Evolutionary conservation across 2,888 invertebrate genomes (phyloP).

Genomic region (Uropetala carovei): DNA sequence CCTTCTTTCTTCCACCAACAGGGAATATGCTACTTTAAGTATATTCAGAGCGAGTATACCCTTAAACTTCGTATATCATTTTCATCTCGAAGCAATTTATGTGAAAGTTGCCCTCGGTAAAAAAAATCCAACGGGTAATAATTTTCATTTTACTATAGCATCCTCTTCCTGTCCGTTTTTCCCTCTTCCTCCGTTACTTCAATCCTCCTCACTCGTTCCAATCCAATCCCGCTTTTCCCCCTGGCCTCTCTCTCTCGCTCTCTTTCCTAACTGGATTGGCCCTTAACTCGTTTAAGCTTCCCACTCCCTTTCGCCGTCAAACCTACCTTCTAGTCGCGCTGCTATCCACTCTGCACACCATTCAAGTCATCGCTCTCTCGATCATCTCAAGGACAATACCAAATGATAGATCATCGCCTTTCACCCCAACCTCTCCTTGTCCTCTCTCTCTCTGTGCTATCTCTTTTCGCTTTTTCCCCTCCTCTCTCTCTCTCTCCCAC

Average conservation of each 20-base stretch:
- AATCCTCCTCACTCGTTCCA: background rate
- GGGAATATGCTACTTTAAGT: no score
- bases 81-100: no score
- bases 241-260: conserved; percentile 47
- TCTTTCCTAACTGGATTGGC: conserved; percentile 49
- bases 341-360: background rate
- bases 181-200: background rate
- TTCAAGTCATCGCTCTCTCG: conserved; percentile 13
- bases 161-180: background rate
- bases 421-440: background rate
- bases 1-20: no score
- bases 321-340: background rate
- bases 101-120: no score
- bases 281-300: conserved; percentile 61
- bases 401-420: conserved; percentile 3
- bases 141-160: background rate
- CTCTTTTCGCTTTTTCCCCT: background rate
- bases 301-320: conserved; percentile 17
- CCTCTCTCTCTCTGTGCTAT: background rate
- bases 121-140: background rate
- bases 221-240: conserved; percentile 35
- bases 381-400: conserved; percentile 25
- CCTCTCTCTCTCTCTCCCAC: background rate
- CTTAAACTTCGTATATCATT: no score
- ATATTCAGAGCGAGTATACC: no score